Evolutionary conservation across 2,888 invertebrate genomes (phyloP), one percentile per base, ranked within the genome.

Genomic region (Cyrtodaria siliqua): DNA sequence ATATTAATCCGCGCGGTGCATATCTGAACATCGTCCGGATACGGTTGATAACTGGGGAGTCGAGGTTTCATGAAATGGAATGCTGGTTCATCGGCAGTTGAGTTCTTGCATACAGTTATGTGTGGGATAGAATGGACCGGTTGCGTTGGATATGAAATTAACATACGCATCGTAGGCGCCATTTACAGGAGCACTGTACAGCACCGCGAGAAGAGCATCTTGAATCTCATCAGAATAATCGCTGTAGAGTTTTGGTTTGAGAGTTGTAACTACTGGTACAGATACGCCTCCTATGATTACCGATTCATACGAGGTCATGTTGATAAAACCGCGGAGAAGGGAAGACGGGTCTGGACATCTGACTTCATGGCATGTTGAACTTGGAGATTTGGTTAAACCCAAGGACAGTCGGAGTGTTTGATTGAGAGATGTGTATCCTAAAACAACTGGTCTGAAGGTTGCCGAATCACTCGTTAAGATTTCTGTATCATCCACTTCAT

Each of bases 1-100:
- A 73, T 56, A 1, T 12, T 50, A 8, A 73, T 33, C 24, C 73
- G 42, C 3, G 67, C 73, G 2, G 67, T 73, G 44, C 73, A 73
- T 16, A 68, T 9, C 8, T 67, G 47, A 6, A 29, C 20, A 42
- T 42, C 59, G n/a, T 40, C 50, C 9, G 61, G 67, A n/a, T 42
- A 27, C 0, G 56, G 57, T 4, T 38, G 40, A 20, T 68, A 68
- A 12, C 52, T 67, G 4, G 73, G 73, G 8, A 50, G 44, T 2
- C 16, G 26, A 1, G 57, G 62, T 16, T 67, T 68, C 4, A 29
- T 40, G 44, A 73, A 73, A 47, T 73, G 67, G 18, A 73, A 52
- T 2, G 62, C 50, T 14, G 73, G 62, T 14, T 56, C 26, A 12
- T 23, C 24, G 1, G 42, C 44, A 6, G 26, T 24, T 9, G 73